Conservation (phyloP, 2,888 invertebrate genomes). For the Spodoptera picta region DNA sequence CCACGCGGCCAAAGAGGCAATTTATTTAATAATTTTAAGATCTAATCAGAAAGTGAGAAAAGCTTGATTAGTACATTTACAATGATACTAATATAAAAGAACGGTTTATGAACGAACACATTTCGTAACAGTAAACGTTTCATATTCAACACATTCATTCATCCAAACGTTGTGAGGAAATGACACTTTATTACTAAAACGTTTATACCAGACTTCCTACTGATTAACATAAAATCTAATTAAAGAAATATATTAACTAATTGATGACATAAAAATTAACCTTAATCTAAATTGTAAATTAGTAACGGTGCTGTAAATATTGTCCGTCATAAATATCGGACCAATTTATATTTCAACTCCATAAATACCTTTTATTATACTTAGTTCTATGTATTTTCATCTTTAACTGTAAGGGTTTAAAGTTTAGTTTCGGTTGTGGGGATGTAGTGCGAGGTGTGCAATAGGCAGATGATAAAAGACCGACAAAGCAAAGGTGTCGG, state of each 20-base stretch:
- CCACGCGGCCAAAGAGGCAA: too few species aligned
- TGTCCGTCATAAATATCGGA: slow-evolving; percentile 50
- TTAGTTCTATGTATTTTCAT: slow-evolving; percentile 21
- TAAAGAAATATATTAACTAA: slow-evolving; percentile 35
- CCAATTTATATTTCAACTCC: slow-evolving; percentile 62
- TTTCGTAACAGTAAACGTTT: too few species aligned
- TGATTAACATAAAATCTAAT: slow-evolving; percentile 47
- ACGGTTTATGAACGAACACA: too few species aligned
- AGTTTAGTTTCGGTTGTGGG: slow-evolving; percentile 48
- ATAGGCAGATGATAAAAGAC: slow-evolving; percentile 74
- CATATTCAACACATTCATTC: slow-evolving; percentile 22
- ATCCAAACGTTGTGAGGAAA: slow-evolving; percentile 17
- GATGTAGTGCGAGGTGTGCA: slow-evolving; percentile 57
- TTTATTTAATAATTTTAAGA: too few species aligned
- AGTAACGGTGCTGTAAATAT: slow-evolving; percentile 61
- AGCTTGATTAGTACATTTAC: too few species aligned
- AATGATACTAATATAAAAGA: too few species aligned
- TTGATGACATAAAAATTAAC: slow-evolving; percentile 42
- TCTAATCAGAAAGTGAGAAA: too few species aligned
- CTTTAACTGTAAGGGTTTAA: slow-evolving; percentile 34
- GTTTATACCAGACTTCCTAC: slow-evolving; percentile 37
- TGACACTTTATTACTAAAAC: slow-evolving; percentile 30
- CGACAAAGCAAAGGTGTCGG: slow-evolving; percentile 81
- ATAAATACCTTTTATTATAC: slow-evolving; percentile 57
- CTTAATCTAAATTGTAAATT: slow-evolving; percentile 54